Conservation (phyloP, 1,140 invertebrate species). For the Plutomurus gul region DNA sequence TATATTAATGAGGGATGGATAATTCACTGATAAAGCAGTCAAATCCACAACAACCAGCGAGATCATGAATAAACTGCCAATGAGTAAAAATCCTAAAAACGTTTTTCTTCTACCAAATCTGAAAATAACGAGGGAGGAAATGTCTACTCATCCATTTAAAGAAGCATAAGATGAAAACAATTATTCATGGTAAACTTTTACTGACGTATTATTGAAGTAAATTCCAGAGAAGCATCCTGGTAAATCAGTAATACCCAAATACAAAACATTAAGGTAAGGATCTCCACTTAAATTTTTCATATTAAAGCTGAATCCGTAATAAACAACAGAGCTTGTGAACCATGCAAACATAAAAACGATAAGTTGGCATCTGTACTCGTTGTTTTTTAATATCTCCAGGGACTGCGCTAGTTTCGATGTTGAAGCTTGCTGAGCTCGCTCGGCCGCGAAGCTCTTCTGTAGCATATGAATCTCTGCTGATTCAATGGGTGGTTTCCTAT, state of each 20-base stretch:
- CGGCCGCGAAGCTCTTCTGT: neutral
- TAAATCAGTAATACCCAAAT: constrained; percentile 24
- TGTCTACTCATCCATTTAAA: neutral
- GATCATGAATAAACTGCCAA: constrained; percentile 9
- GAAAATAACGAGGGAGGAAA: neutral
- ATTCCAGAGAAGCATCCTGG: neutral
- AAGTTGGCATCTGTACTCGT: constrained; percentile 10
- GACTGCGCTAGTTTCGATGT: neutral
- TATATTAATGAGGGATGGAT: neutral
- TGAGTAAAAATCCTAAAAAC: neutral
- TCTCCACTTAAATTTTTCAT: constrained; percentile 41
- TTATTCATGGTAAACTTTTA: neutral
- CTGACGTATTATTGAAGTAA: neutral
- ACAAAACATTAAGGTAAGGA: constrained; percentile 43
- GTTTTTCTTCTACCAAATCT: constrained; percentile 37
- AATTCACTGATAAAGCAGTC: neutral
- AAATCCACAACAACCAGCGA: neutral
- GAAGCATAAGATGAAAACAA: too few relatives aligned
- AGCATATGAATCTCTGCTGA: neutral
- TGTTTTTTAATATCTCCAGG: constrained; percentile 13
- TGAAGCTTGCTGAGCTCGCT: neutral
- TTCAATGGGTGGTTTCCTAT: neutral
- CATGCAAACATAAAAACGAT: constrained; percentile 31
- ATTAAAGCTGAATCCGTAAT: constrained; percentile 43
- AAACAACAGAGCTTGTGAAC: constrained; percentile 30